Conservation (phyloP, 92 coral and sea anemone genomes). For the Palythoa caribaeorum region DNA sequence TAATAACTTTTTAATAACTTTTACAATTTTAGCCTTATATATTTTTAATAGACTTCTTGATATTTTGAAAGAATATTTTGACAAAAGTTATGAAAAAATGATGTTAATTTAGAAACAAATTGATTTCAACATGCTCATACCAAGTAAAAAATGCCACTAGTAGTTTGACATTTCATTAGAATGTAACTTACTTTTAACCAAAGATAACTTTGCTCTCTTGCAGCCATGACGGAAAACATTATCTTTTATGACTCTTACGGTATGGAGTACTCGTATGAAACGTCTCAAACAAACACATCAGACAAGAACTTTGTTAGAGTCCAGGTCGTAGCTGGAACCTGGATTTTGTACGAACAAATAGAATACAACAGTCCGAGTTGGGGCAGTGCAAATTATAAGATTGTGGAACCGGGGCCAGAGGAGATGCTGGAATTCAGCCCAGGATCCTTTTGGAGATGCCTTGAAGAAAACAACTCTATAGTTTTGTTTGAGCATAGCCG, state of each 20-base stretch:
- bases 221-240: constrained; percentile 1
- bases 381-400: not conserved
- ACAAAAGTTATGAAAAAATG: too few relatives aligned
- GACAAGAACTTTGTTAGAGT: not conserved
- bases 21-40: too few relatives aligned
- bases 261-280: not conserved
- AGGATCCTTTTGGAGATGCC: constrained; percentile 17
- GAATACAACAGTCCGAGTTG: not conserved
- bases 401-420: not conserved
- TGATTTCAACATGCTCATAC: too few relatives aligned
- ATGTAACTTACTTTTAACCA: too few relatives aligned
- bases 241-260: not conserved
- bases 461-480: not conserved
- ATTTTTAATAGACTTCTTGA: too few relatives aligned
- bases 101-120: too few relatives aligned
- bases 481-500: constrained; percentile 29
- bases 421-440: not conserved
- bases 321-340: not conserved
- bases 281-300: not conserved
- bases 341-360: constrained; percentile 23
- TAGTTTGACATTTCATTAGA: too few relatives aligned
- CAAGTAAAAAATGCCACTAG: too few relatives aligned
- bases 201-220: not conserved
- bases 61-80: too few relatives aligned
- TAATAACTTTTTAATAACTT: too few relatives aligned